A percentile compares a stretch with the other conserved stretches of the same genome.
Evolutionary conservation across 1,140 invertebrate species (phyloP).

Genomic region (Propsilocerus akamusi): DNA sequence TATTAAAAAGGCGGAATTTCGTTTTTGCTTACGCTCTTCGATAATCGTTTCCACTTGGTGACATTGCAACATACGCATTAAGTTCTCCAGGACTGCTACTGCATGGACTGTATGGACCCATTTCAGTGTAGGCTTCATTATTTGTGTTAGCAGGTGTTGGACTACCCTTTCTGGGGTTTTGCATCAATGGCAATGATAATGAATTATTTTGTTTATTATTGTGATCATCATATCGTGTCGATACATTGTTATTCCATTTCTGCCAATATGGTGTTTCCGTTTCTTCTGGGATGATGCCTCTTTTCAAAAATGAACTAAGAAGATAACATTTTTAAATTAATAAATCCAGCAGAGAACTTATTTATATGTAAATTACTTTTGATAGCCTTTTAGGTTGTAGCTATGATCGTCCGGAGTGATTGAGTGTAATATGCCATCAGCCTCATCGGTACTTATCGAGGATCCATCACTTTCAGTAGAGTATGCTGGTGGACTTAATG

Average conservation of each 20-base stretch:
- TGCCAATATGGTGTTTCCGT: constrained; percentile 16
- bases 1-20: neutral
- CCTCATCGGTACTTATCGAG: constrained; percentile 46
- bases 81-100: constrained; percentile 8
- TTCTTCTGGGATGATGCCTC: constrained; percentile 34
- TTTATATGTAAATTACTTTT: neutral
- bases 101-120: constrained; percentile 5
- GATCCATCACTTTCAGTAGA: constrained; percentile 53
- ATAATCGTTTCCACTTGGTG: constrained; percentile 11
- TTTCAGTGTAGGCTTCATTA: neutral
- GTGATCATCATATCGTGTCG: neutral
- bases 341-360: no score
- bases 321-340: no score
- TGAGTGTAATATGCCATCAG: constrained; percentile 18
- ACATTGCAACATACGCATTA: constrained; percentile 12
- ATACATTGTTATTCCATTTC: constrained; percentile 2
- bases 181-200: neutral
- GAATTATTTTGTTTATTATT: constrained; percentile 3
- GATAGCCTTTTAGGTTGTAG: constrained; percentile 10
- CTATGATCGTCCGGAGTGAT: constrained; percentile 42
- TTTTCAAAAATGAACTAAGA: constrained; percentile 2
- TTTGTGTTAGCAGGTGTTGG: neutral
- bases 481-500: constrained; percentile 38
- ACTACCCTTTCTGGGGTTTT: neutral
- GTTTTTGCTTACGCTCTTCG: constrained; percentile 8